Evolutionary conservation across 2,888 invertebrate genomes (phyloP).

Genomic region (Diplazon laetatorius): DNA sequence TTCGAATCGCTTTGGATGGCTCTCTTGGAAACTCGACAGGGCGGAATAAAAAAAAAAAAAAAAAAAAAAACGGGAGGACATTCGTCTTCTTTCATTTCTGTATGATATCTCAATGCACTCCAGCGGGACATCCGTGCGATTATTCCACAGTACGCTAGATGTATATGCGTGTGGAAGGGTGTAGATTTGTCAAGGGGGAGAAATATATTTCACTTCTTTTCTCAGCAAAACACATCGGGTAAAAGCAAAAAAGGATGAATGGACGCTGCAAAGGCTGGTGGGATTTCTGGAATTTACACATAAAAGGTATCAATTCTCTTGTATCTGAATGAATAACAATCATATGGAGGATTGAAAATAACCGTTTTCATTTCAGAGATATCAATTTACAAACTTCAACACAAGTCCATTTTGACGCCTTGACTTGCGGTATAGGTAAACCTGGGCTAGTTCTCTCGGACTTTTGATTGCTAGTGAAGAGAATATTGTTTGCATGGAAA

Average conservation of each 20-base stretch:
- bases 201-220: constrained; percentile 36
- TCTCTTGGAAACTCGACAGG: constrained; percentile 38
- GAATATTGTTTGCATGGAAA: no score
- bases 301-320: constrained; percentile 32
- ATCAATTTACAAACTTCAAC: background rate
- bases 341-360: background rate
- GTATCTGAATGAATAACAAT: constrained; percentile 35
- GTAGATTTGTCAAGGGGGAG: constrained; percentile 47
- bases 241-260: constrained; percentile 45
- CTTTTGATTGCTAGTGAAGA: no score
- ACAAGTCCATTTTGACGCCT: background rate
- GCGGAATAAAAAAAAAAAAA: constrained; percentile 30
- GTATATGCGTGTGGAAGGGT: constrained; percentile 43
- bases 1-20: constrained; percentile 47
- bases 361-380: background rate
- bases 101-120: constrained; percentile 60
- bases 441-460: no score
- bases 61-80: constrained; percentile 52
- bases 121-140: constrained; percentile 61
- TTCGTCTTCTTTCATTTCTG: constrained; percentile 59
- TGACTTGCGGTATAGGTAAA: no score
- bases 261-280: constrained; percentile 25
- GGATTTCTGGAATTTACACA: constrained; percentile 50
- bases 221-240: constrained; percentile 47
- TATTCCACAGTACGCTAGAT: constrained; percentile 28